Conservation (phyloP, 2,797 vertebrate genomes). For the Diglossa cyanea region DNA sequence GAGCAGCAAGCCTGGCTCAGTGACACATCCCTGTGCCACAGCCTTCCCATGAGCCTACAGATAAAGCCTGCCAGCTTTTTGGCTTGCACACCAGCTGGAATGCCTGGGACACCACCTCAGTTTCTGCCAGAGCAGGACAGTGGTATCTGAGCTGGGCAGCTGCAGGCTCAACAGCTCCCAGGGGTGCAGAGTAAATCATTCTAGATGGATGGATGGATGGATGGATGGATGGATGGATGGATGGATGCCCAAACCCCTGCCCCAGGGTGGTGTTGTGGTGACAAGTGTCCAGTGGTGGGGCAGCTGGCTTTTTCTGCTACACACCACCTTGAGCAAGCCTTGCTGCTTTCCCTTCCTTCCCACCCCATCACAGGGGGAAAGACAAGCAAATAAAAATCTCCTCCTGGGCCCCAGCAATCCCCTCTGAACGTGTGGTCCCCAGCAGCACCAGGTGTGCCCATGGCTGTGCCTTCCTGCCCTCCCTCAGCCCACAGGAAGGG, state of each 20-base stretch:
- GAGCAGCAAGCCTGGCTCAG: conserved; percentile 70
- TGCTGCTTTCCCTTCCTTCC: neutral
- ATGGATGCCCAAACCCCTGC: neutral
- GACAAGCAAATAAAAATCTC: neutral
- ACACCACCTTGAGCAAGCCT: neutral
- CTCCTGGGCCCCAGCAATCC: neutral
- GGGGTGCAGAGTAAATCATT: neutral
- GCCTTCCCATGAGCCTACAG: rapidly evolving
- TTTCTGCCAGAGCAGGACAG: neutral
- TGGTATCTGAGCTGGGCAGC: neutral
- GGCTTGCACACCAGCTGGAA: rapidly evolving
- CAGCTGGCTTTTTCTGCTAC: neutral
- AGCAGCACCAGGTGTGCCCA: neutral
- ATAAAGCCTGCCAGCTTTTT: neutral
- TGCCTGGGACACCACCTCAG: neutral
- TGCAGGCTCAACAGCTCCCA: neutral
- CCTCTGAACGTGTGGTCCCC: neutral
- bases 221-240: neutral
- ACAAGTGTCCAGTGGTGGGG: neutral
- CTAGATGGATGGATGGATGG: too few species aligned
- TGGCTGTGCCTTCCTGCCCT: neutral
- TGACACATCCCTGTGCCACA: neutral
- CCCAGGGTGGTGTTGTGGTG: neutral
- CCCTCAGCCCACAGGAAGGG: neutral
- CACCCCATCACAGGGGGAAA: neutral